Percentiles rank a stretch among this genome's conserved stretches.
Conservation (phyloP, 2,113 vertebrate species). For the Ctenodactylus gundi region DNA sequence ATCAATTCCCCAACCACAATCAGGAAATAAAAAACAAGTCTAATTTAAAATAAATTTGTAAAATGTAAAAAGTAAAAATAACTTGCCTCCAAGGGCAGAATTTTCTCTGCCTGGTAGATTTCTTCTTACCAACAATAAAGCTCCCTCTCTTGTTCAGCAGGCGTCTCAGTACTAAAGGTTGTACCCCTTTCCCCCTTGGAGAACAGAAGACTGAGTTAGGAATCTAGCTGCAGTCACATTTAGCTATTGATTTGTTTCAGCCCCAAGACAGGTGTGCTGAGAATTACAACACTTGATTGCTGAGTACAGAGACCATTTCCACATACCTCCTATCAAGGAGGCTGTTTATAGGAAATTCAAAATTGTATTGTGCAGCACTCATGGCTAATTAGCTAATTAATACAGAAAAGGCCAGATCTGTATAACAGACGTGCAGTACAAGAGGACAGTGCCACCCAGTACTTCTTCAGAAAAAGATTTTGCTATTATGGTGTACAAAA, state of each 20-base stretch:
- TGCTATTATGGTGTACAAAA: background rate
- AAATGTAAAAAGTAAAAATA: slow-evolving; percentile 8
- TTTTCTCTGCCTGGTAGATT: background rate
- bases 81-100: background rate
- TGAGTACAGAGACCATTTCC: slow-evolving; percentile 34
- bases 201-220: slow-evolving; percentile 60
- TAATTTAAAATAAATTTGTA: slow-evolving; percentile 37
- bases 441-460: background rate
- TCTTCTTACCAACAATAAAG: slow-evolving; percentile 37
- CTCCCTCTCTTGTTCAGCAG: background rate
- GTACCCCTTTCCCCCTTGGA: background rate
- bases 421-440: background rate
- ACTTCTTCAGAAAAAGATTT: background rate
- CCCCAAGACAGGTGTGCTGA: slow-evolving; percentile 34
- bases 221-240: slow-evolving; percentile 29
- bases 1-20: slow-evolving; percentile 20
- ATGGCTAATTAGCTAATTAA: background rate
- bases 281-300: slow-evolving; percentile 57
- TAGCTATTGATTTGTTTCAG: slow-evolving; percentile 61
- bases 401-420: background rate
- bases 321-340: background rate
- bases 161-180: slow-evolving; percentile 31
- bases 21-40: slow-evolving; percentile 28
- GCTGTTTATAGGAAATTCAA: slow-evolving; percentile 25
- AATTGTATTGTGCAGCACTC: background rate